Evolutionary conservation across 2,797 vertebrate genomes (phyloP).

Genomic region (Ammospiza maritima): DNA sequence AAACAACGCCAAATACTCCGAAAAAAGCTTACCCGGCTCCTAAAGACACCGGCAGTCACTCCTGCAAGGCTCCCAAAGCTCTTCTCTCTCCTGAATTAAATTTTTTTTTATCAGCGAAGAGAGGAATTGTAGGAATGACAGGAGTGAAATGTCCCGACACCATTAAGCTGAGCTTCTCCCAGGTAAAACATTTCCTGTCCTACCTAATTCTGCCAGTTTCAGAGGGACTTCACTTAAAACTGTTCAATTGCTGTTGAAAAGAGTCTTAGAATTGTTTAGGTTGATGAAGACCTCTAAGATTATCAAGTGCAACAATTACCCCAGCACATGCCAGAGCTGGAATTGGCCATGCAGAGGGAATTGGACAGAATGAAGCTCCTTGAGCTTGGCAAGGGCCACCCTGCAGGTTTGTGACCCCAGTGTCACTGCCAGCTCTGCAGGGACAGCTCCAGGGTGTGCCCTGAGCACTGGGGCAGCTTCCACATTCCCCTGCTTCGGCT

Average conservation of each 20-base stretch:
- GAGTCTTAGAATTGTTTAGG: not conserved
- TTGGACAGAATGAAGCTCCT: not conserved
- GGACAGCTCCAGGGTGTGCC: not conserved
- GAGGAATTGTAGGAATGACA: rapidly evolving
- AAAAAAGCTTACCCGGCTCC: not conserved
- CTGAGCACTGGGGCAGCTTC: not conserved
- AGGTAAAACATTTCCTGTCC: not conserved
- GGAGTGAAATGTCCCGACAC: no score
- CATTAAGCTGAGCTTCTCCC: not conserved
- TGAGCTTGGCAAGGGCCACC: no score
- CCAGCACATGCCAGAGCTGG: not conserved
- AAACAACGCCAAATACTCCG: not conserved
- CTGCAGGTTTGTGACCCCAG: rapidly evolving
- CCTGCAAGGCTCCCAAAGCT: not conserved
- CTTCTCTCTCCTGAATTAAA: not conserved
- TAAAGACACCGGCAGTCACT: not conserved
- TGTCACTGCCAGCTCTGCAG: not conserved
- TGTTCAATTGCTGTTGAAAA: not conserved
- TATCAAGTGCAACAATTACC: not conserved
- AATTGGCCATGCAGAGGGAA: not conserved
- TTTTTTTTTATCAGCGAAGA: not conserved
- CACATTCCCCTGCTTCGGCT: not conserved
- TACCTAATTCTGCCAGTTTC: not conserved
- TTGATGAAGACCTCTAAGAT: not conserved
- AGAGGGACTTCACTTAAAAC: not conserved